Conservation (phyloP, 2,888 invertebrate species). For the Pammene aurita region DNA sequence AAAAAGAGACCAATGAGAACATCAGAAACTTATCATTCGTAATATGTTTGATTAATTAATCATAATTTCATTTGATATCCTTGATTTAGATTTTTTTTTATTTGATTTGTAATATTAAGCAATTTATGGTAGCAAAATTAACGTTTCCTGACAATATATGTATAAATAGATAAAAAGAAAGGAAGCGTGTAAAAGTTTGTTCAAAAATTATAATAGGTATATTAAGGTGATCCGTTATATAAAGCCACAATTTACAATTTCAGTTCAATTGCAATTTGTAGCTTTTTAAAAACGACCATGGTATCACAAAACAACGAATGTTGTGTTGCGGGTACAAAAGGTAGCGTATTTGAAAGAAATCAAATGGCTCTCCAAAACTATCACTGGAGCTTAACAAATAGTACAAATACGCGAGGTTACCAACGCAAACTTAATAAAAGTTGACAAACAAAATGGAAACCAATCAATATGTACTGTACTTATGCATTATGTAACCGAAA, state of each 20-base stretch:
- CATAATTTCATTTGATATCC: not conserved
- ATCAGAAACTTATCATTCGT: not conserved
- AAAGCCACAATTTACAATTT: too few species aligned
- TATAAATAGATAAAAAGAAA: not conserved
- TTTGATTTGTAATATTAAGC: too few species aligned
- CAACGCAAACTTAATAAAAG: slow-evolving; percentile 59
- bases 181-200: not conserved
- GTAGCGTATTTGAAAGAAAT: slow-evolving; percentile 18
- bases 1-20: not conserved
- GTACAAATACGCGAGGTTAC: slow-evolving; percentile 57
- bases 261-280: too few species aligned
- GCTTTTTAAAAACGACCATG: not conserved
- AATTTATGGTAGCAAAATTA: not conserved
- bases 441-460: slow-evolving; percentile 54
- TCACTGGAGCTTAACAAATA: slow-evolving; percentile 60
- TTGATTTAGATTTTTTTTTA: too few species aligned
- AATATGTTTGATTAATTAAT: too few species aligned
- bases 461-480: slow-evolving; percentile 69
- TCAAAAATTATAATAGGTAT: not conserved
- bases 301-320: slow-evolving; percentile 9
- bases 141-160: too few species aligned
- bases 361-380: slow-evolving; percentile 46
- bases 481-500: slow-evolving; percentile 66
- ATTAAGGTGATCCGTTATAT: not conserved
- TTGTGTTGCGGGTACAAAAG: not conserved